Base-by-base conservation (phyloP, 2,113 vertebrate genomes). In the Tretioscincus oriximinensis region DNA sequence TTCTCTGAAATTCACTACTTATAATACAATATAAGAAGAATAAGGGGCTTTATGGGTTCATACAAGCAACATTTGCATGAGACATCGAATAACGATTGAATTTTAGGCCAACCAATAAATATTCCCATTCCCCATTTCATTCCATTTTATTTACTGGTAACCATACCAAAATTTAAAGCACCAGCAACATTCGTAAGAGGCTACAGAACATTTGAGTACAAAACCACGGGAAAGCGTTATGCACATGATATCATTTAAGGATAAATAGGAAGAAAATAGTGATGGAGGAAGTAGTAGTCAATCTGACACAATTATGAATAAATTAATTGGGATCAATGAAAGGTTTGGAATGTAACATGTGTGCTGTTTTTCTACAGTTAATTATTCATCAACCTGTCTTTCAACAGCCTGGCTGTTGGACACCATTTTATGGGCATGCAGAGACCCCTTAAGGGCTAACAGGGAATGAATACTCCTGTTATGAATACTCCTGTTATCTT, bases 31-130 rank as follows among this genome's bases (percentile, higher is more conserved):
- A 76, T 58, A 86, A 58, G 71, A 85, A 82, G 8, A 81, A 84
- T 29, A 14, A 16, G 80, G 35, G 14, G 12, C 5, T 89, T 90
- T 90, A 24, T 63, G 82, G 76, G 72, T 76, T n/a, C 80, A 67
- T 89, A 85, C 83, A 84, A 29, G 77, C 41, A 77, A 0, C 14
- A 87, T 24, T 87, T 71, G 49, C 82, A 49, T 16, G 81, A 83
- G 24, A 2, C 10, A 79, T 51, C 0, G 1, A 81, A 78, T 7
- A 84, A 80, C 71, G 76, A 75, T 89, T 89, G 66, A 82, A 73
- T 84, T 87, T 90, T 90, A 63, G 68, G 88, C 69, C 79, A 86
- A 77, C 28, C 10, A 71, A 77, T 75, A 88, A 86, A 84, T 65
- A 21, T 31, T 80, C 5, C 84, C 29, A 63, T 89, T 58, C 86